Base-by-base conservation (phyloP, 1,140 invertebrate genomes). In the Asbolus verrucosus region DNA sequence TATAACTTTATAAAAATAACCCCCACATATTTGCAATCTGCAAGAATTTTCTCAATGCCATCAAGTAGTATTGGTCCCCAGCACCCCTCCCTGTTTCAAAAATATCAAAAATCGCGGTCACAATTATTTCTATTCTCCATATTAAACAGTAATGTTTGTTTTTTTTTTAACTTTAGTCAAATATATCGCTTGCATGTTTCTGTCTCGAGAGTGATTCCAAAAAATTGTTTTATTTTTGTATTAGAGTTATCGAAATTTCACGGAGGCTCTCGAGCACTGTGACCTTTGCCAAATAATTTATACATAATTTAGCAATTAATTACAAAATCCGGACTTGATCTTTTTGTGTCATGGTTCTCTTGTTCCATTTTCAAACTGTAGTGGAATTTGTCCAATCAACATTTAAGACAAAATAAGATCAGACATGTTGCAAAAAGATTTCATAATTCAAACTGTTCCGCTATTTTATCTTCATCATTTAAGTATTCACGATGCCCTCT, bases 1-100 rank as follows among this genome's bases (percentile, higher is more conserved):
- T 63, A 63, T 41, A 39, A 63, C 61, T 54, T 54, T 54, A 54
- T 27, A 54, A 54, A 54, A 54, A 54, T 54, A 54, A 54, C 46
- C 46, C 46, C 46, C 46, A 54, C 46, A 8, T 54, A 54, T 19
- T 46, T 19, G n/a, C n/a, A n/a, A n/a, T 46, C 41, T 46, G 41
- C 41, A 46, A 54, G 21, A 54, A 54, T 54, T 54, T 54, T 54
- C 46, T 54, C 46, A 27, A 27, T 27, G 46, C 8, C 19, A n/a
- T 21, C 46, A 54, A n/a, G 46, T 54, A 54, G 19, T 27, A 24
- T 11, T 27, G n/a, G 19, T 6, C 46, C 46, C 11, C 6, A 54
- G 21, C 19, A 27, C 21, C 11, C 11, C 46, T 11, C 21, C 8
- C n/a, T n/a, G n/a, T n/a, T n/a, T n/a, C n/a, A n/a, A n/a, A n/a